Percentiles rank a stretch among this genome's conserved stretches.
Conservation (phyloP, 92 coral and sea anemone species). For the Epizoanthus illoricatus region DNA sequence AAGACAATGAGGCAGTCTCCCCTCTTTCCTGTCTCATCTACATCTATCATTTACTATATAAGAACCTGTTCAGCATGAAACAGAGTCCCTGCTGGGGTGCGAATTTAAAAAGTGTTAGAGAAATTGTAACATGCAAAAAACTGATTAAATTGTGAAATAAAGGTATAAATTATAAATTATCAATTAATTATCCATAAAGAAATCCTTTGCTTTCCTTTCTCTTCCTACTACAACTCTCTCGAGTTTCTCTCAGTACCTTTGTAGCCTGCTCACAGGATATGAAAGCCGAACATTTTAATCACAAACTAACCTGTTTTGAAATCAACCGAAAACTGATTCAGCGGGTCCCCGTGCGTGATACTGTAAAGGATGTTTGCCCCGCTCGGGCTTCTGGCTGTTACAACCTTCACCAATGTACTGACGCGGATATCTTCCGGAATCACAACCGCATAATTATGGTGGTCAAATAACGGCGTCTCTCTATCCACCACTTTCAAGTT, state of each 20-base stretch:
- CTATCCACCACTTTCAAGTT: constrained; percentile 89
- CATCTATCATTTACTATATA: too few relatives aligned
- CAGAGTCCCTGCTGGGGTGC: too few relatives aligned
- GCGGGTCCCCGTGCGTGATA: constrained; percentile 78
- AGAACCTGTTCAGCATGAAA: too few relatives aligned
- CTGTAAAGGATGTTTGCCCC: constrained; percentile 77
- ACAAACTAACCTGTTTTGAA: constrained; percentile 69
- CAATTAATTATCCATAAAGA: too few relatives aligned
- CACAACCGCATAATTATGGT: constrained; percentile 66
- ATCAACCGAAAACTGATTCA: constrained; percentile 82
- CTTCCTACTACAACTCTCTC: neutral
- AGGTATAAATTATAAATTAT: too few relatives aligned
- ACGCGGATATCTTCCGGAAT: constrained; percentile 66
- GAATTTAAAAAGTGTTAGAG: too few relatives aligned
- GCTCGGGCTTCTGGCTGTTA: constrained; percentile 90
- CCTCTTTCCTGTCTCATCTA: too few relatives aligned
- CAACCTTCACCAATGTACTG: constrained; percentile 57
- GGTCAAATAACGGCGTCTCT: constrained; percentile 92
- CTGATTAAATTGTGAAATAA: too few relatives aligned
- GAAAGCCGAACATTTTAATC: neutral
- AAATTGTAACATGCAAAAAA: too few relatives aligned
- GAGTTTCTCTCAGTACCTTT: neutral
- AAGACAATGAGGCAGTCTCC: neutral
- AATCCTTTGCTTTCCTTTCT: too few relatives aligned
- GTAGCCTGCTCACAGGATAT: neutral